These are phyloP conservation scores for Aphelocoma californica DNA, from an alignment of 2,797 vertebrate species.

Conservation along the genomic window DNA sequence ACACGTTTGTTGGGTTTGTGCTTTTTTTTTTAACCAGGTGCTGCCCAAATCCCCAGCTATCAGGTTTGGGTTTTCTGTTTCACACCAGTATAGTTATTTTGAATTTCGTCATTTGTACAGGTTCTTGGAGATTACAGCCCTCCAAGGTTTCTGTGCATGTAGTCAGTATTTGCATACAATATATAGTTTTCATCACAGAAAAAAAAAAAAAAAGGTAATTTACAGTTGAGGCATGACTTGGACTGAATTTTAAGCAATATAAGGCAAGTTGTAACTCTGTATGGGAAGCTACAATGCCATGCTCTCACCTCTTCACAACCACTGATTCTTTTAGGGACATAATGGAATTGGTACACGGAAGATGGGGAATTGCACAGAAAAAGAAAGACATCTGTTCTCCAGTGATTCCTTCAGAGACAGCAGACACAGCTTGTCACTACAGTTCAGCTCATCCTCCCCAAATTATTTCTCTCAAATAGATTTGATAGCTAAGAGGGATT, in stretches of 20 bases:
- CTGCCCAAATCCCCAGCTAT: neutral
- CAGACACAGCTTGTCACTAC: neutral
- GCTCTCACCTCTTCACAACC: neutral
- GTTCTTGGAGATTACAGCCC: neutral
- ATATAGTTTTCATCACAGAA: neutral
- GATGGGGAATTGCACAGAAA: neutral
- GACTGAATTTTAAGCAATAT: neutral
- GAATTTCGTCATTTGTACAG: neutral
- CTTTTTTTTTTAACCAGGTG: neutral
- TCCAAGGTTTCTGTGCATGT: neutral
- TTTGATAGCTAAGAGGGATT: neutral
- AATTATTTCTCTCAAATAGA: neutral
- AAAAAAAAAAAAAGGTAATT: neutral
- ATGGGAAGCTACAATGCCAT: neutral
- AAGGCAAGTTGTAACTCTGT: neutral
- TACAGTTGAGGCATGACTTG: neutral
- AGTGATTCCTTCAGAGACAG: neutral
- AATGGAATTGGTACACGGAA: neutral
- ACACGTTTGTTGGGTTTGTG: neutral
- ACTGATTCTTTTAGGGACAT: neutral
- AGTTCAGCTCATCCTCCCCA: neutral
- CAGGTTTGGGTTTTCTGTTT: neutral
- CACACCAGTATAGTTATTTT: neutral
- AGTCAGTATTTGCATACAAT: neutral
- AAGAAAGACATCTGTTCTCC: neutral